These are phyloP conservation scores for Mya arenaria DNA, from an alignment of 1,140 invertebrate genomes.

Conservation along the genomic window DNA sequence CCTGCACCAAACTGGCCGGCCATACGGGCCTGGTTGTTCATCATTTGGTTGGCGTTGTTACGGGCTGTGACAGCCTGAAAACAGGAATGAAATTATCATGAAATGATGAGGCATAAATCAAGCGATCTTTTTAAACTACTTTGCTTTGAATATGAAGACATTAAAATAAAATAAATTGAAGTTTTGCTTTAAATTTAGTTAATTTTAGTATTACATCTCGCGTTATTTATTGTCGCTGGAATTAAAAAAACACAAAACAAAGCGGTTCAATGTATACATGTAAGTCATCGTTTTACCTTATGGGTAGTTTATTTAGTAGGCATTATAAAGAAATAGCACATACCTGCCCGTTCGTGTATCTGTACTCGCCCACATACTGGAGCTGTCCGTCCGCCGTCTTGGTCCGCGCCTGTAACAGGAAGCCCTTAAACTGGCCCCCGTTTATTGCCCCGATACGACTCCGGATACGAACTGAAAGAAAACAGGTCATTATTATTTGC, in stretches of 20 bases:
- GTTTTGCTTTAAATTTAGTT: too few relatives aligned
- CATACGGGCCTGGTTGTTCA: background rate
- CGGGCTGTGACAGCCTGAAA: background rate
- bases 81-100: background rate
- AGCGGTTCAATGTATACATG: too few relatives aligned
- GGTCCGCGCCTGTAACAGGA: conserved; percentile 37
- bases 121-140: too few relatives aligned
- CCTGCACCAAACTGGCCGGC: background rate
- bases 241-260: too few relatives aligned
- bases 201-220: too few relatives aligned
- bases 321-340: background rate
- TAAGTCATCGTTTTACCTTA: too few relatives aligned
- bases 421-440: conserved; percentile 41
- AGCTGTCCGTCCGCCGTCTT: conserved; percentile 28
- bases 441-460: conserved; percentile 2
- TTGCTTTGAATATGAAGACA: too few relatives aligned
- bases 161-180: too few relatives aligned
- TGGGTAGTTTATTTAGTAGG: too few relatives aligned
- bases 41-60: background rate
- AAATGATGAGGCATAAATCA: too few relatives aligned
- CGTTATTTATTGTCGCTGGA: too few relatives aligned
- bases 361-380: conserved; percentile 37
- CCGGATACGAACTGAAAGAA: conserved; percentile 46
- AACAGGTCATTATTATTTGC: too few relatives aligned
- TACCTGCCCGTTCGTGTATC: conserved; percentile 54